Conservation (phyloP, 2,797 vertebrate species). For the Epinephelus malabaricus region DNA sequence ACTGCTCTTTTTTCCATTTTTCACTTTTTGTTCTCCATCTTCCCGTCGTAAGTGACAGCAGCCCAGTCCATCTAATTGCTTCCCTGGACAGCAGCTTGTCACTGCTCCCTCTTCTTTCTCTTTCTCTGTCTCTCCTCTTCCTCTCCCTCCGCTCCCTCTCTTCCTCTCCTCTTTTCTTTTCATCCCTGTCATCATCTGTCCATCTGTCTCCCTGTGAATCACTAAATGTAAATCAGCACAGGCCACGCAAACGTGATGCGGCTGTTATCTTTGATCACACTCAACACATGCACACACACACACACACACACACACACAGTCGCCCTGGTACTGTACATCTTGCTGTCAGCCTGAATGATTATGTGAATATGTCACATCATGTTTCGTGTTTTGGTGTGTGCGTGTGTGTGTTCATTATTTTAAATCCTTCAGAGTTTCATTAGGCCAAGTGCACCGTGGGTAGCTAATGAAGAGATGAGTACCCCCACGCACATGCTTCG, state of each 20-base stretch:
- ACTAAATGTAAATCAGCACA: constrained; percentile 72
- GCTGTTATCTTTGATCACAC: constrained; percentile 67
- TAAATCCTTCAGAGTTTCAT: constrained; percentile 30
- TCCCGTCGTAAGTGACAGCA: constrained; percentile 61
- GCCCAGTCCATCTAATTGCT: constrained; percentile 69
- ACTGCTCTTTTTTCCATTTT: constrained; percentile 45
- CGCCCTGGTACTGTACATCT: constrained; percentile 3
- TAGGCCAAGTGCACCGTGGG: constrained; percentile 25
- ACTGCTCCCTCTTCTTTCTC: constrained; percentile 17
- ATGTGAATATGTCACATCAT: constrained; percentile 9
- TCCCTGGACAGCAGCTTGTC: constrained; percentile 76
- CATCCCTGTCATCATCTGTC: constrained; percentile 66
- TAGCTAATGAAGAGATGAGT: constrained; percentile 38
- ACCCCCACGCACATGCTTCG: neutral
- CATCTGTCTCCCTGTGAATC: constrained; percentile 73
- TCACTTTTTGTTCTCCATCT: constrained; percentile 44
- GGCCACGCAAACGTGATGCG: constrained; percentile 62
- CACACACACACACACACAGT: constrained; percentile 10
- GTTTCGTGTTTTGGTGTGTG: constrained; percentile 27
- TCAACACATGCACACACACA: neutral
- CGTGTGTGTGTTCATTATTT: constrained; percentile 22
- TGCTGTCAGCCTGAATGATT: constrained; percentile 23
- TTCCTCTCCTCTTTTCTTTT: neutral
- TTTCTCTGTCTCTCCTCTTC: neutral
- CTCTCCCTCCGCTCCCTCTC: constrained; percentile 2